A percentile compares a stretch with the other conserved stretches of the same genome.
phyloP scores from a whole-genome alignment of 2,113 vertebrate species.

The Orientallactaga bullata region DNA sequence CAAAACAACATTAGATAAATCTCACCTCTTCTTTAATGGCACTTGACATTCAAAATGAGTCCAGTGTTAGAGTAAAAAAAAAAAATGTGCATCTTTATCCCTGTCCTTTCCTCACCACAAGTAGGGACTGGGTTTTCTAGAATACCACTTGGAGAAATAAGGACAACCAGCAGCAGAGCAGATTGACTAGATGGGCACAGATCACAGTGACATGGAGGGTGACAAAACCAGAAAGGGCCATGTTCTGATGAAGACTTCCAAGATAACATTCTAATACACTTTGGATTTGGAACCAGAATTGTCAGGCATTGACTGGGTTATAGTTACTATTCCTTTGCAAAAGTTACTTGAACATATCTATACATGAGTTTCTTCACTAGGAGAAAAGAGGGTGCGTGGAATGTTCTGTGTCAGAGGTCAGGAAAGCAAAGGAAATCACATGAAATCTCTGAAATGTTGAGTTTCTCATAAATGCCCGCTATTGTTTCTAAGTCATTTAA shows the following conservation, averaged over 20 bases:
- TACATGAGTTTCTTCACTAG: neutral
- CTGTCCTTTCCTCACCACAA: neutral
- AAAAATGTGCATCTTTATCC: neutral
- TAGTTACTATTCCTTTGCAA: neutral
- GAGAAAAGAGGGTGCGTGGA: neutral
- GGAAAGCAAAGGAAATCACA: neutral
- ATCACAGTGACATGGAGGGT: neutral
- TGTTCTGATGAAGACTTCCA: neutral
- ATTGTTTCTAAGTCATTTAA: neutral
- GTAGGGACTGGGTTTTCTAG: neutral
- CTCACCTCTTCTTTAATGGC: conserved; percentile 29
- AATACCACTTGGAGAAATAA: neutral
- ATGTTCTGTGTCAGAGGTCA: neutral
- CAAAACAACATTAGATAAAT: neutral
- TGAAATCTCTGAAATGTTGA: neutral
- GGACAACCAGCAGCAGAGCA: neutral
- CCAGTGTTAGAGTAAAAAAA: neutral
- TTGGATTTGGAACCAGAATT: neutral
- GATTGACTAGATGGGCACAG: neutral
- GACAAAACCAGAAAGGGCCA: neutral
- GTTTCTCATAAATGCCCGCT: neutral
- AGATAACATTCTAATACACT: neutral
- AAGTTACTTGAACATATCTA: neutral
- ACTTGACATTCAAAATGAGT: conserved; percentile 55
- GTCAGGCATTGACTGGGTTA: neutral